A percentile compares a stretch with the other conserved stretches of the same genome.
Evolutionary conservation across 1,140 invertebrate species (phyloP).

Genomic region (Atta cephalotes): DNA sequence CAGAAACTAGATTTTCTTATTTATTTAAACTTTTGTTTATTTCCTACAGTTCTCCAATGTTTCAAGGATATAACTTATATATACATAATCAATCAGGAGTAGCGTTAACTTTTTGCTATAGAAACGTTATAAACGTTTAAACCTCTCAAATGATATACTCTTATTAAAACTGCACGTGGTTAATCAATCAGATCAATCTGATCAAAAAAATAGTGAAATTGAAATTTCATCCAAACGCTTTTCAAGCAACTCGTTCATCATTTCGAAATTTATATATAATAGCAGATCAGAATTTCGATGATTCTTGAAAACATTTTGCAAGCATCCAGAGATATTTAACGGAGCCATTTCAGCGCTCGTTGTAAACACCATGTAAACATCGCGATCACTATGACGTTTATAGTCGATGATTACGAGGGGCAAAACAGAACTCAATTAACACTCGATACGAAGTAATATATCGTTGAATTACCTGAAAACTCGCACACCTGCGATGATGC

Average conservation of each 20-base stretch:
- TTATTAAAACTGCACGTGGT: neutral
- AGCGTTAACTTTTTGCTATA: neutral
- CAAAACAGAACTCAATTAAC: neutral
- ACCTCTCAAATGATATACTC: neutral
- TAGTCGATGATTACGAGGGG: neutral
- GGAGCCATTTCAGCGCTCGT: neutral
- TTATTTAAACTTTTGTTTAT: conserved; percentile 32
- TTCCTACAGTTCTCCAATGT: neutral
- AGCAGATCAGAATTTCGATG: neutral
- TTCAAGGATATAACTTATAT: neutral
- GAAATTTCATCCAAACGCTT: neutral
- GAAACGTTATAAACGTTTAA: neutral
- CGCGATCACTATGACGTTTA: neutral
- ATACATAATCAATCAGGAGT: neutral
- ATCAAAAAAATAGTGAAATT: neutral
- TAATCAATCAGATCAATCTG: neutral
- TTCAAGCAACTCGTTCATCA: neutral
- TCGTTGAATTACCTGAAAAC: conserved; percentile 35
- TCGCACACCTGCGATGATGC: conserved; percentile 45
- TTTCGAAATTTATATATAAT: neutral
- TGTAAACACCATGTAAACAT: conserved; percentile 10
- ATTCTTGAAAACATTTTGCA: neutral
- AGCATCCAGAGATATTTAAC: neutral
- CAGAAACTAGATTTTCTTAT: neutral
- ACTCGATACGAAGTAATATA: neutral